Evolutionary conservation across 1,140 invertebrate species (phyloP), one percentile per base, ranked within the genome.

Genomic region (Drosophila tristis): DNA sequence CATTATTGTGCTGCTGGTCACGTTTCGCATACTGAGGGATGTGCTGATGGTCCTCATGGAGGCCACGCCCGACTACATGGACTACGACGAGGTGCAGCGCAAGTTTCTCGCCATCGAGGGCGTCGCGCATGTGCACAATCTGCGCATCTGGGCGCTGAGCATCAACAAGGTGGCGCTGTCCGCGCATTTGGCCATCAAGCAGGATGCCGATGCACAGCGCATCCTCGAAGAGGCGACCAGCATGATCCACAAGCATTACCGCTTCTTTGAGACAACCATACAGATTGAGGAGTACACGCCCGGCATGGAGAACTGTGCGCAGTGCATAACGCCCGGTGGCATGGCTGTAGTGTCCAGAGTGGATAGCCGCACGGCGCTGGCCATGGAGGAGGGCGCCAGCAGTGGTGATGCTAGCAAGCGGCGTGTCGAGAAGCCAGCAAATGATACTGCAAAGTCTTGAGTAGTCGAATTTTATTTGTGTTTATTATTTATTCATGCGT

Each of bases 241-340:
- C 59, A 93, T 96, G 68, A 95, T 99, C 13, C 96, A 98, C 90
- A 94, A 95, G 16, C 96, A 96, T 76, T 99, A 97, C 90, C 96
- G 96, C 82, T 98, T 99, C 85, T 98, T 97, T 87, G 98, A 99
- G 92, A 97, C 98, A 93, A 99, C 98, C 1, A 94, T 99, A 13
- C 98, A 99, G 93, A 98, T 99, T 44, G 98, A 99, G 92, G 97
- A 98, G 82, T 99, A 98, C 89, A 95, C 95, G 78, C 94, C 96
- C 44, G 95, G 95, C 61, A 99, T 99, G 98, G 95, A 97, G 80
- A 94, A 97, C 64, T 99, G 98, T 92, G 94, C 93, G 45, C 96
- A 98, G 80, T 99, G 98, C 91, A 51, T 51, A 48, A 20, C 20
- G 31, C 31, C n/a, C 7, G 9, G 13, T 6, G 9, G 13, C 2